phyloP scores from a whole-genome alignment of 2,113 vertebrate species.

The Galemys pyrenaicus region DNA sequence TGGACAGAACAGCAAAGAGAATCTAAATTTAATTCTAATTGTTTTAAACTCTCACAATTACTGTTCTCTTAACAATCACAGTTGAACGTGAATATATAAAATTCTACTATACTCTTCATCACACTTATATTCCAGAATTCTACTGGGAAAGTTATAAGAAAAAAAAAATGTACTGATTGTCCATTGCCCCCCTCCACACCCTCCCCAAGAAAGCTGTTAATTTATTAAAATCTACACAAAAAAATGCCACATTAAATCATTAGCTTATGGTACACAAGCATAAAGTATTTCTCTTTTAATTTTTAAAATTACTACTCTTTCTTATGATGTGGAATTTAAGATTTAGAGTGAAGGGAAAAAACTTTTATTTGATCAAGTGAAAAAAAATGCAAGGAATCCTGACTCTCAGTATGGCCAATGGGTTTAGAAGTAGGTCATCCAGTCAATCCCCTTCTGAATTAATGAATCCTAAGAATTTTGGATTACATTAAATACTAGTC shows the following conservation, averaged over 20 bases:
- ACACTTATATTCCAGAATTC: slow-evolving; percentile 10
- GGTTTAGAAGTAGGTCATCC: not conserved
- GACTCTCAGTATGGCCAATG: not conserved
- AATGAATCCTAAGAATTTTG: slow-evolving; percentile 40
- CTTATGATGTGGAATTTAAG: not conserved
- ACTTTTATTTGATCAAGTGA: not conserved
- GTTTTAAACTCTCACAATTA: slow-evolving; percentile 39
- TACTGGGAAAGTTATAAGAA: not conserved
- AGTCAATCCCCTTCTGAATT: not conserved
- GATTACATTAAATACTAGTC: slow-evolving; percentile 27
- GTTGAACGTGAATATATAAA: not conserved
- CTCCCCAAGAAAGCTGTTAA: not conserved
- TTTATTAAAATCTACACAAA: slow-evolving; percentile 15
- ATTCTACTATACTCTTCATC: not conserved
- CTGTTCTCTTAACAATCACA: not conserved
- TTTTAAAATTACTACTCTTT: slow-evolving; percentile 37
- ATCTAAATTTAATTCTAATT: not conserved
- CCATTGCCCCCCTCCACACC: not conserved
- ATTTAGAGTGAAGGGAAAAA: not conserved
- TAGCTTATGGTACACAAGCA: not conserved
- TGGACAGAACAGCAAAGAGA: not conserved
- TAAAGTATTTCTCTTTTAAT: not conserved
- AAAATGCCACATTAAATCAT: slow-evolving; percentile 23
- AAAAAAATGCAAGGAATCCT: slow-evolving; percentile 31
- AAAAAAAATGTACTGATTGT: not conserved